phyloP scores from a whole-genome alignment of 2,113 vertebrate species.

The Xiphias gladius region DNA sequence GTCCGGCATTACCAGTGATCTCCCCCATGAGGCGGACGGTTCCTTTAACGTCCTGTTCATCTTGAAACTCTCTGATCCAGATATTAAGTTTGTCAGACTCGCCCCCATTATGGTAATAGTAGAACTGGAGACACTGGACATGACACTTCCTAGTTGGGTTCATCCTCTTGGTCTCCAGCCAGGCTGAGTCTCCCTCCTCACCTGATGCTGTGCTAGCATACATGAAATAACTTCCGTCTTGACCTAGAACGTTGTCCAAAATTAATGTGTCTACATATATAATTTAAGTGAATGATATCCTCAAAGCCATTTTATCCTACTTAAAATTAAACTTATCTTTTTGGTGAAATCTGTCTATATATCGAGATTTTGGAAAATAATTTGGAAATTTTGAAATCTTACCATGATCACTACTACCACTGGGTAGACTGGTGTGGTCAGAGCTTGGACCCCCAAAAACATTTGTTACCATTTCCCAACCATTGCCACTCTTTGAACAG shows the following conservation, averaged over 20 bases:
- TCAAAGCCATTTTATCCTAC: background rate
- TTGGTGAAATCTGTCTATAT: background rate
- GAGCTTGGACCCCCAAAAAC: constrained; percentile 29
- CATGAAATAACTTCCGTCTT: constrained; percentile 81
- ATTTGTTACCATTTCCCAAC: constrained; percentile 47
- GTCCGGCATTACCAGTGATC: constrained; percentile 79
- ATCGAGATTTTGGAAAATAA: background rate
- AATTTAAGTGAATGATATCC: background rate
- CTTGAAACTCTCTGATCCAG: constrained; percentile 82
- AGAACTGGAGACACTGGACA: constrained; percentile 91
- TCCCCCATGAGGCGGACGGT: constrained; percentile 70
- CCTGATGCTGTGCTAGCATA: constrained; percentile 79
- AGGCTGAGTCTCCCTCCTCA: constrained; percentile 65
- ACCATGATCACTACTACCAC: background rate
- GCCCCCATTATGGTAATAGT: constrained; percentile 84
- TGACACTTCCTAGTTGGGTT: constrained; percentile 75
- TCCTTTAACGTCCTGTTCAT: constrained; percentile 37
- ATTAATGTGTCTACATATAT: background rate
- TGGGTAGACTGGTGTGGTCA: constrained; percentile 67
- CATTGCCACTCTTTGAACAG: constrained; percentile 16
- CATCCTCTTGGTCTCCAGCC: constrained; percentile 85
- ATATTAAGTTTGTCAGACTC: constrained; percentile 81
- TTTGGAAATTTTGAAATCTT: background rate
- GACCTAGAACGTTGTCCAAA: background rate
- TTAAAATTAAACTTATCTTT: background rate